Evolutionary conservation across 2,888 invertebrate genomes (phyloP), one percentile per base, ranked within the genome.

Genomic region (Apodemia zela): DNA sequence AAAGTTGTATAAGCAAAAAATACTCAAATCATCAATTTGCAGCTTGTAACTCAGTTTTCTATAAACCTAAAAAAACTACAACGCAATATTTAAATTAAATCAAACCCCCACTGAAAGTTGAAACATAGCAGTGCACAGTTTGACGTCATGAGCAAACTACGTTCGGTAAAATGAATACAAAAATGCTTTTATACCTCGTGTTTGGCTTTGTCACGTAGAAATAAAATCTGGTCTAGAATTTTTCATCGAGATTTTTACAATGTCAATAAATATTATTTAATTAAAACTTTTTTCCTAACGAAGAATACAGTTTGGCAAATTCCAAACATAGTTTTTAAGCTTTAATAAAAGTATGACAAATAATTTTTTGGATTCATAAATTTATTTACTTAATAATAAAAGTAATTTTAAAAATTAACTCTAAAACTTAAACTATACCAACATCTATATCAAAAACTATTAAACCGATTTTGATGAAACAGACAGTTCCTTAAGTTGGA

Each of bases 11-110:
- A 29, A 29, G 29, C 29, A 29, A 29, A 29, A 29, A 29, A 5
- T 29, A n/a, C n/a, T n/a, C n/a, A n/a, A n/a, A n/a, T n/a, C n/a
- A n/a, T n/a, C n/a, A n/a, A n/a, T n/a, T n/a, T n/a, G n/a, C n/a
- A n/a, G n/a, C n/a, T n/a, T n/a, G n/a, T 45, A 45, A 45, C n/a
- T 45, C 45, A 45, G 7, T 45, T 45, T 45, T 45, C n/a, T 45
- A 45, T 45, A n/a, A n/a, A n/a, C 7, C 6, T 45, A 7, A 3
- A 15, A 45, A 15, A 45, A 45, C 45, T 45, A 45, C 45, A 3
- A n/a, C 45, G 45, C 7, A 45, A n/a, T n/a, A n/a, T 45, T 45
- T n/a, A 45, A 45, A 45, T 45, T 45, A n/a, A 45, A 45, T 45
- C n/a, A n/a, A n/a, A 45, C 45, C n/a, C n/a, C n/a, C 45, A n/a